A percentile compares a stretch with the other conserved stretches of the same genome.
phyloP scores from a whole-genome alignment of 1,140 invertebrate species.

The Rhopalosiphum maidis region DNA sequence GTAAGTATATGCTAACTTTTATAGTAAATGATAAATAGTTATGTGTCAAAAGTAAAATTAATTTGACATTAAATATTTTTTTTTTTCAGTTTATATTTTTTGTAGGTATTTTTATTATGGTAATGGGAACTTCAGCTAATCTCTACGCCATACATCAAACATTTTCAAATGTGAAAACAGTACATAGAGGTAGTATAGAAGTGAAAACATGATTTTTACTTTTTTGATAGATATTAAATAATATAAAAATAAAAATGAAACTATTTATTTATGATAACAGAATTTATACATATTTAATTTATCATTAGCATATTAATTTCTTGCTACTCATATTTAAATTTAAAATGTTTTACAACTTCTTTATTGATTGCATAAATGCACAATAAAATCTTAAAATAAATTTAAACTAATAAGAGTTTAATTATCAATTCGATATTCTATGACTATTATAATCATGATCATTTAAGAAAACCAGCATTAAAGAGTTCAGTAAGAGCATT shows the following conservation, averaged over 20 bases:
- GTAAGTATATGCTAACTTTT: constrained; percentile 62
- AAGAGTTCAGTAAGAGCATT: not conserved
- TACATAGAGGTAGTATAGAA: not conserved
- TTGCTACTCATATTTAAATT: not conserved
- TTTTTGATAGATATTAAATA: not conserved
- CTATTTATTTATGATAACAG: not conserved
- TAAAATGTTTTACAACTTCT: not conserved
- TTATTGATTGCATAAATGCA: not conserved
- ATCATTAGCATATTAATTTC: not conserved
- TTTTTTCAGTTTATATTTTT: constrained; percentile 73
- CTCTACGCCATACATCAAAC: constrained; percentile 76
- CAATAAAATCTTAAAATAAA: not conserved
- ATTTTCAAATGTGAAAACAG: constrained; percentile 50
- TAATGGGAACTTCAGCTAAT: constrained; percentile 87
- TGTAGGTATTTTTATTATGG: constrained; percentile 80
- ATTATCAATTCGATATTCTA: not conserved
- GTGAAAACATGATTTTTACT: not conserved
- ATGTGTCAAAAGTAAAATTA: not conserved
- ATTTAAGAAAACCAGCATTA: not conserved
- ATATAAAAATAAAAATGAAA: not conserved
- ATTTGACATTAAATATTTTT: constrained; percentile 22
- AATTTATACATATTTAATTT: not conserved
- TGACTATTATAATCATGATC: not conserved
- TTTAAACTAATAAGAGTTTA: not conserved
- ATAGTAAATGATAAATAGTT: not conserved